A percentile compares a stretch with the other conserved stretches of the same genome.
Evolutionary conservation across 1,140 invertebrate species (phyloP).

Genomic region (Matsumurasca onukii): DNA sequence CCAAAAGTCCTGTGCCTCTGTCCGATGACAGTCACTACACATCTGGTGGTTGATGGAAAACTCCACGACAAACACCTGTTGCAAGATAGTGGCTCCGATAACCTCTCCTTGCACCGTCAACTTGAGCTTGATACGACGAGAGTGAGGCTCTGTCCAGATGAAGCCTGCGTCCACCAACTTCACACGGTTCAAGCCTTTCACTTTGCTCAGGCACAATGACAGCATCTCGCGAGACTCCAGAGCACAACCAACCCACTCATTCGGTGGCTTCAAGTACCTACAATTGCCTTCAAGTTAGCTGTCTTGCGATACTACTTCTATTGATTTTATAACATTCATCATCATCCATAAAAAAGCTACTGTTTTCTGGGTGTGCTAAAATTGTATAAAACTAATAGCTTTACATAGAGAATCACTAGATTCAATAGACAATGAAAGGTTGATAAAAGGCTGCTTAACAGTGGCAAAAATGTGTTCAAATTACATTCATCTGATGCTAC

Average conservation of each 20-base stretch:
- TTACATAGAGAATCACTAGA: too few species aligned
- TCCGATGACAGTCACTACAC: slow-evolving; percentile 96
- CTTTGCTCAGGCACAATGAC: slow-evolving; percentile 87
- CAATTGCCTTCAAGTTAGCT: too few species aligned
- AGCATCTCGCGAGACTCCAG: slow-evolving; percentile 94
- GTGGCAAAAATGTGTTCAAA: too few species aligned
- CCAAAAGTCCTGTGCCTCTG: slow-evolving; percentile 98
- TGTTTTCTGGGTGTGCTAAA: too few species aligned
- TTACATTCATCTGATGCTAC: too few species aligned
- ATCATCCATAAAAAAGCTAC: too few species aligned
- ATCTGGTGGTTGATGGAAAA: slow-evolving; percentile 90
- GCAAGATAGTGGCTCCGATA: slow-evolving; percentile 73
- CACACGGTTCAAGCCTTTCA: slow-evolving; percentile 90
- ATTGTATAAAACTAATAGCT: too few species aligned
- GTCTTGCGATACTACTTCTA: too few species aligned
- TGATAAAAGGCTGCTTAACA: too few species aligned
- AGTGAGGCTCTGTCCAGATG: slow-evolving; percentile 99
- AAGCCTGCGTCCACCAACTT: slow-evolving; percentile 95
- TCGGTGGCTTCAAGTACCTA: slow-evolving; percentile 92
- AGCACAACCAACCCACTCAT: slow-evolving; percentile 84
- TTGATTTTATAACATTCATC: too few species aligned
- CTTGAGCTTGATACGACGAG: slow-evolving; percentile 96
- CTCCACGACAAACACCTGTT: slow-evolving; percentile 95
- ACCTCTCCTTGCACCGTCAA: slow-evolving; percentile 96
- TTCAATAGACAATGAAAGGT: too few species aligned